Evolutionary conservation across 1,140 invertebrate genomes (phyloP).

Genomic region (Leptopilina boulardi): DNA sequence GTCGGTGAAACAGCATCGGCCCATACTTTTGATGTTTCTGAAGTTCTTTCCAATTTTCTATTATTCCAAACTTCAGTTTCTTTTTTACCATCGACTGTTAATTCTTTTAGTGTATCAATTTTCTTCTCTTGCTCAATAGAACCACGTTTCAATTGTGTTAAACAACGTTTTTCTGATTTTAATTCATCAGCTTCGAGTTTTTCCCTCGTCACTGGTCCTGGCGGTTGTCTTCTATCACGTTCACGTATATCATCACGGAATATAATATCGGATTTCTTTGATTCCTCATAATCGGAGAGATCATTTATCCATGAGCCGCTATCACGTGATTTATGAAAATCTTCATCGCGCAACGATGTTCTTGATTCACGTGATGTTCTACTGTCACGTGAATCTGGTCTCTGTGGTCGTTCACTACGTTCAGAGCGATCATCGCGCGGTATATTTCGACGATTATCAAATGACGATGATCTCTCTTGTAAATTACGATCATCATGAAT

Average conservation of each 20-base stretch:
- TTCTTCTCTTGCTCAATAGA: constrained; percentile 67
- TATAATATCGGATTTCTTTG: constrained; percentile 58
- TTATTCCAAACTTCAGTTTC: constrained; percentile 67
- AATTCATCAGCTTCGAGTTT: constrained; percentile 80
- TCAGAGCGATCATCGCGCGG: constrained; percentile 56
- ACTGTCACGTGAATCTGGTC: constrained; percentile 79
- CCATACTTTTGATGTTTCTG: constrained; percentile 71
- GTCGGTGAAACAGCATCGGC: constrained; percentile 74
- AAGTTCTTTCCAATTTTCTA: constrained; percentile 63
- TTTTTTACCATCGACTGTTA: constrained; percentile 64
- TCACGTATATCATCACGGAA: constrained; percentile 57
- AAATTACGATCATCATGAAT: constrained; percentile 32
- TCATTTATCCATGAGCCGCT: constrained; percentile 75
- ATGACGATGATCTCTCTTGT: constrained; percentile 29
- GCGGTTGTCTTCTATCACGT: constrained; percentile 73
- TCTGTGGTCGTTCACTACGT: constrained; percentile 76
- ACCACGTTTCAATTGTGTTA: constrained; percentile 77
- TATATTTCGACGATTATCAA: constrained; percentile 48
- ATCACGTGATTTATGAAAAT: constrained; percentile 67
- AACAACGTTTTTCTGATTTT: constrained; percentile 76
- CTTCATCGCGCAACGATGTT: constrained; percentile 73
- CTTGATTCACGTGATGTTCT: constrained; percentile 78
- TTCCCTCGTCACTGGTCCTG: constrained; percentile 80
- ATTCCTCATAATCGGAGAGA: constrained; percentile 74
- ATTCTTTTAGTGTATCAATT: constrained; percentile 57